Percentiles rank a stretch among this genome's conserved stretches.
Evolutionary conservation across 2,888 invertebrate species (phyloP).

Genomic region (Dynastes tityus): DNA sequence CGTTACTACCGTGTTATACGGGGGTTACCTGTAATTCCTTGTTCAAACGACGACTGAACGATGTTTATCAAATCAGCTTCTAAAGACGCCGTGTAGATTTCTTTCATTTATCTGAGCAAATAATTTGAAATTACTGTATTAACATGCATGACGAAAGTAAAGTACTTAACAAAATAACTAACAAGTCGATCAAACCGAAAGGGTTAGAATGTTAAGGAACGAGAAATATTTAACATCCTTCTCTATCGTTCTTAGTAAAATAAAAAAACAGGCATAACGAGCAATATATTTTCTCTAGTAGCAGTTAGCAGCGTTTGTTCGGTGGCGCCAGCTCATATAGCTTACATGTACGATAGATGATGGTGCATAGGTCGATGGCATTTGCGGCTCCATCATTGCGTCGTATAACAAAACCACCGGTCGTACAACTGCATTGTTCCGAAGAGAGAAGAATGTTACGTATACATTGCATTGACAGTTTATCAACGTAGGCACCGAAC

Average conservation of each 20-base stretch:
- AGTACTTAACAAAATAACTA: conserved; percentile 27
- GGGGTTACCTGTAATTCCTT: too few species aligned
- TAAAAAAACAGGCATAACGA: conserved; percentile 29
- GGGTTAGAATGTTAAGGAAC: conserved; percentile 3
- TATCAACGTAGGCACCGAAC: conserved; percentile 36
- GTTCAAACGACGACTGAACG: too few species aligned
- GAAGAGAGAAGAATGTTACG: conserved; percentile 28
- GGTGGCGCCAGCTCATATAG: conserved; percentile 35
- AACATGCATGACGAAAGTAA: neutral
- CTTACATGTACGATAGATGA: conserved; percentile 34
- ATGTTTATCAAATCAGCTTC: too few species aligned
- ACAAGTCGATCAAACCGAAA: conserved; percentile 24
- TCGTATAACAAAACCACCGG: conserved; percentile 44
- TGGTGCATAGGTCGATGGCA: conserved; percentile 45
- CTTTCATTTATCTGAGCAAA: neutral
- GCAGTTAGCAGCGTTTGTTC: conserved; percentile 31
- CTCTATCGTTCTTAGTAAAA: conserved; percentile 34
- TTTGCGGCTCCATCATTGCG: conserved; percentile 44
- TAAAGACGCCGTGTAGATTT: neutral
- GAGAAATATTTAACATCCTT: conserved; percentile 16
- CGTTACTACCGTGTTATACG: too few species aligned
- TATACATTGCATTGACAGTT: conserved; percentile 25
- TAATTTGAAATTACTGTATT: neutral
- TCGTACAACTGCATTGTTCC: conserved; percentile 46
- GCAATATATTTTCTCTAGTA: conserved; percentile 37